These are phyloP conservation scores for Spizaetus ornatus DNA, from an alignment of 2,113 vertebrate species.

Conservation along the genomic window DNA sequence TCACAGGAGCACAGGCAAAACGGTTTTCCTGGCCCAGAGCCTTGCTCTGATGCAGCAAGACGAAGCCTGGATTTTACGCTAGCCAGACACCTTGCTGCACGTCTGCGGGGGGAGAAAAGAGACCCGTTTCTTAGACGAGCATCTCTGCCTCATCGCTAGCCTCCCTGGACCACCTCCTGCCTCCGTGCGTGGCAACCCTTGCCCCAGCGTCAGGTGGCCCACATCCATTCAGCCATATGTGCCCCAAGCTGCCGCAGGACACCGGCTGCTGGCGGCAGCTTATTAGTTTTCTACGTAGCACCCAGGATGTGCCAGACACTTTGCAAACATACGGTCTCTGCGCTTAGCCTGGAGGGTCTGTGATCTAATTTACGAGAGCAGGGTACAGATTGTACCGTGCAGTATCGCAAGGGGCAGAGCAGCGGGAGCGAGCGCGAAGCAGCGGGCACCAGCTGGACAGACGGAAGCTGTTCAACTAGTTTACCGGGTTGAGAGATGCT, in stretches of 20 bases:
- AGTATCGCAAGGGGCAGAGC: not conserved
- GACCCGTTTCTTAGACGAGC: fast-evolving
- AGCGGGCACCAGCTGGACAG: not conserved
- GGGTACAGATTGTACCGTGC: not conserved
- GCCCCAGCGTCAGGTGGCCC: not conserved
- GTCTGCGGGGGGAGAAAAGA: fast-evolving
- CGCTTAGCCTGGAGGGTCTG: not conserved
- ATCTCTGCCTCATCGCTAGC: not conserved
- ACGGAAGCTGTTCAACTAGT: not conserved
- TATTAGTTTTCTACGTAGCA: not conserved
- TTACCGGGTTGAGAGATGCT: not conserved
- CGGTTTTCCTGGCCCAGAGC: not conserved
- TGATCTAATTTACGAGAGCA: not conserved
- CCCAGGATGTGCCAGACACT: slow-evolving; percentile 50
- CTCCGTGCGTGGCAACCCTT: not conserved
- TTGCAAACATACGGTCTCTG: not conserved
- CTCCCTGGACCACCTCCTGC: not conserved
- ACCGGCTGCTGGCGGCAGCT: not conserved
- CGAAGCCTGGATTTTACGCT: not conserved
- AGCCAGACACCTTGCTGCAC: not conserved
- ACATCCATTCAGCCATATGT: not conserved
- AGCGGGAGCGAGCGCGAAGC: not conserved
- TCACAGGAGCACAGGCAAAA: not conserved
- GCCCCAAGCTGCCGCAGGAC: not conserved
- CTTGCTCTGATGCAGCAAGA: not conserved